A percentile compares a stretch with the other conserved stretches of the same genome.
These are phyloP conservation scores for Hippopotamus amphibius DNA, from an alignment of 2,113 vertebrate genomes.

Conservation along the genomic window DNA sequence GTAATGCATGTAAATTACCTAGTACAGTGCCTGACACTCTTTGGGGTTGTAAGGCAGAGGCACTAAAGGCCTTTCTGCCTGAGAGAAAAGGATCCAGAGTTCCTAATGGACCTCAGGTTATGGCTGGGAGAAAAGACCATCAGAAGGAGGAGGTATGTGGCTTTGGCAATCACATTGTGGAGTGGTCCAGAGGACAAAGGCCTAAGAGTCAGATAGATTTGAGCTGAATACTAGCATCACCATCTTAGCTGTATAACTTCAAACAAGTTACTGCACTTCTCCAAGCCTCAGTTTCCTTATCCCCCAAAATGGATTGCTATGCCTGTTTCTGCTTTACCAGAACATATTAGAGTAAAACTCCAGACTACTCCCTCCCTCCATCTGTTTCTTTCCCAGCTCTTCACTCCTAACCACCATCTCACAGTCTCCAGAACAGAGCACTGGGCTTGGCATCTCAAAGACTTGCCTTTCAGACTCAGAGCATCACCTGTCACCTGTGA, in stretches of 20 bases:
- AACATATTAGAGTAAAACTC: background rate
- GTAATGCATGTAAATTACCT: background rate
- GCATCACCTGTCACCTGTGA: background rate
- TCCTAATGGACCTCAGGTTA: background rate
- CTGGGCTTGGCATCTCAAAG: background rate
- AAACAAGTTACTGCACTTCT: background rate
- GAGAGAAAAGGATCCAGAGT: background rate
- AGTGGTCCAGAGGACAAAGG: background rate
- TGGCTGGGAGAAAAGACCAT: background rate
- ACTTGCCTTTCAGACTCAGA: background rate
- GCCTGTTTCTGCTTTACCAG: background rate
- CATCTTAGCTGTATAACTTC: background rate
- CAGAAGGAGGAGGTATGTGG: background rate
- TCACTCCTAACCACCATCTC: background rate
- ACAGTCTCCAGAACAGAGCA: background rate
- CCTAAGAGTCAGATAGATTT: background rate
- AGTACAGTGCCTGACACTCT: background rate
- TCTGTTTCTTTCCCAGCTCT: background rate
- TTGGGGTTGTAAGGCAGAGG: background rate
- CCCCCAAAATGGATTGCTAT: background rate
- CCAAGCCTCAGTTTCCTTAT: background rate
- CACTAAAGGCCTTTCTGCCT: background rate
- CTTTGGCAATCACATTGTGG: background rate
- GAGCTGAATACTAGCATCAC: background rate
- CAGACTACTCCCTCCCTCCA: background rate